Base-by-base conservation (phyloP, 1,140 invertebrate species). In the Drosophila ficusphila region DNA sequence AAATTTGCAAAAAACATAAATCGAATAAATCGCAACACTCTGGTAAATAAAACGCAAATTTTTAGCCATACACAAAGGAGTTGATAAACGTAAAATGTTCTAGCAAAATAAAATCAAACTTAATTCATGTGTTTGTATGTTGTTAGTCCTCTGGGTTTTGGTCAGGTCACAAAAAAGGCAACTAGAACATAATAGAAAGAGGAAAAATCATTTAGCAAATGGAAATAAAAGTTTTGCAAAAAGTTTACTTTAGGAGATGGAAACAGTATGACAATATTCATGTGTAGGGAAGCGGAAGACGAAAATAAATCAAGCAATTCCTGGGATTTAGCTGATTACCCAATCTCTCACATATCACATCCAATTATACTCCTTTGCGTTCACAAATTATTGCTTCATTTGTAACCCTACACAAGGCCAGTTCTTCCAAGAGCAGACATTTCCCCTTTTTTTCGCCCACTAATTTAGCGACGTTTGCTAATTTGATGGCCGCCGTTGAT, bases 401-500 rank as follows among this genome's bases (percentile, higher is more conserved):
- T 68, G 64, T 68, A 68, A 67, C 64, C 64, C 61, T 67, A 64
- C 21, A 67, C 29, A 67, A 42, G 62, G 36, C 19, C 34, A 39
- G 16, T 0, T 2, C 38, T 3, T n/a, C 18, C 38, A 52, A 11
- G 18, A 41, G 18, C 8, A 8, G n/a, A 42, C 29, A 31, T 71
- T 68, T 29, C 18, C 7, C 0, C 21, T 56, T 56, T 38, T 33
- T 25, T 19, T 41, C n/a, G 27, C 12, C 54, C 41, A 64, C 58
- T 39, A 57, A 86, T 72, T 86, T 53, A 47, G 46, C 21, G 77
- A 29, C 60, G 56, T 82, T 79, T 58, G 53, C 65, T 60, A 79
- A 76, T 73, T 76, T 76, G 49, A 86, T 79, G 72, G 56, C 29
- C 29, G 21, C 18, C 31, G 67, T 69, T 85, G 77, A 85, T 85